phyloP scores from a whole-genome alignment of 2,888 invertebrate genomes.

The Ptychoptera contaminata region DNA sequence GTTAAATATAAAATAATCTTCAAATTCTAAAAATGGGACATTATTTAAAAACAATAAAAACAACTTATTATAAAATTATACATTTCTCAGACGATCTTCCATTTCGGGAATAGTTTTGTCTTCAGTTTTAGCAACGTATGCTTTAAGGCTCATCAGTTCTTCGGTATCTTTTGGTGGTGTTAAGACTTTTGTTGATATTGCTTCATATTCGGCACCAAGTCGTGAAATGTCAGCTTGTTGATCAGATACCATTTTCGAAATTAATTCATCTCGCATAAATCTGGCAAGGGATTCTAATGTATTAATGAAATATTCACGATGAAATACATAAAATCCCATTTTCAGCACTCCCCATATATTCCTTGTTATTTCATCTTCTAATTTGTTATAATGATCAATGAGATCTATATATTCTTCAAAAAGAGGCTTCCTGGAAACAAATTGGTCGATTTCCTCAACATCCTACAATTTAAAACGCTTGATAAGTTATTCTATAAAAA shows the following conservation, averaged over 20 bases:
- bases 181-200: conserved; percentile 60
- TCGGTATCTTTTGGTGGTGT: conserved; percentile 70
- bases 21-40: conserved; percentile 27
- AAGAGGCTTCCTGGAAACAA: conserved; percentile 46
- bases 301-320: conserved; percentile 60
- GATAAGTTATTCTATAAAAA: no score
- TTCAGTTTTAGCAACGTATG: conserved; percentile 61
- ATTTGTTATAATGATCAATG: conserved; percentile 43
- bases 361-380: conserved; percentile 43
- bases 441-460: conserved; percentile 41
- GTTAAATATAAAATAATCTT: conserved; percentile 67
- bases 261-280: conserved; percentile 47
- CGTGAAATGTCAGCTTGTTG: conserved; percentile 63
- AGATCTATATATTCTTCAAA: conserved; percentile 48
- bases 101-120: conserved; percentile 50
- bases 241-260: conserved; percentile 60
- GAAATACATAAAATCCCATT: conserved; percentile 74
- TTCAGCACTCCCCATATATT: conserved; percentile 42
- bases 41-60: not conserved
- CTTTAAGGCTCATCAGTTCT: conserved; percentile 68
- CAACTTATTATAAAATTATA: conserved; percentile 14
- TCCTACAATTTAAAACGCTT: conserved; percentile 15
- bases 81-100: conserved; percentile 55
- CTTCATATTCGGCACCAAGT: conserved; percentile 74
- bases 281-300: conserved; percentile 53